These are phyloP conservation scores for Amphipoea oculea DNA, from an alignment of 2,888 invertebrate species.

Conservation along the genomic window DNA sequence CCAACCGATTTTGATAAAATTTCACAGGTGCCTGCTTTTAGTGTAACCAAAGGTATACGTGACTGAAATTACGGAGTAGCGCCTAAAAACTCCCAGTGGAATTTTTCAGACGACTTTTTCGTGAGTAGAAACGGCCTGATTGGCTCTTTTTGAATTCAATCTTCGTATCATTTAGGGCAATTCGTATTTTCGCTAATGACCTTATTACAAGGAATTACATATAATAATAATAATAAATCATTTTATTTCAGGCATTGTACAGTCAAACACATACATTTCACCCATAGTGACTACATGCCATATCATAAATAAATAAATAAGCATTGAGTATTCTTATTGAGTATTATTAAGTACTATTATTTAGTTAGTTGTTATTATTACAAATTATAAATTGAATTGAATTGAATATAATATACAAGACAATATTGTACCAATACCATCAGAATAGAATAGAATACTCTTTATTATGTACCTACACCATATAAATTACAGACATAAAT, in stretches of 20 bases:
- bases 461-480: no score
- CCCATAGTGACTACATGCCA: no score
- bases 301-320: no score
- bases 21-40: constrained; percentile 54
- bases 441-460: not conserved
- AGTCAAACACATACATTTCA: no score
- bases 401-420: no score
- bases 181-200: not conserved
- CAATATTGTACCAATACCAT: not conserved
- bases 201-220: not conserved
- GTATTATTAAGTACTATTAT: no score
- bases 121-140: constrained; percentile 21
- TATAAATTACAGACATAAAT: no score
- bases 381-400: no score
- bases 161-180: constrained; percentile 7
- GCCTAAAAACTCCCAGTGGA: constrained; percentile 25
- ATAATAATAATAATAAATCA: no score
- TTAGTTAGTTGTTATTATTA: no score
- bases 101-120: constrained; percentile 23
- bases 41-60: constrained; percentile 55
- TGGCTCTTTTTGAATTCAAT: constrained; percentile 27
- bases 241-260: no score
- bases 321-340: no score
- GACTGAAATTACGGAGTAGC: constrained; percentile 50
- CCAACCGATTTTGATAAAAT: constrained; percentile 50